A percentile compares a stretch with the other conserved stretches of the same genome.
Evolutionary conservation across 2,797 vertebrate genomes (phyloP).

Genomic region (Melanotaenia parkinsoni): DNA sequence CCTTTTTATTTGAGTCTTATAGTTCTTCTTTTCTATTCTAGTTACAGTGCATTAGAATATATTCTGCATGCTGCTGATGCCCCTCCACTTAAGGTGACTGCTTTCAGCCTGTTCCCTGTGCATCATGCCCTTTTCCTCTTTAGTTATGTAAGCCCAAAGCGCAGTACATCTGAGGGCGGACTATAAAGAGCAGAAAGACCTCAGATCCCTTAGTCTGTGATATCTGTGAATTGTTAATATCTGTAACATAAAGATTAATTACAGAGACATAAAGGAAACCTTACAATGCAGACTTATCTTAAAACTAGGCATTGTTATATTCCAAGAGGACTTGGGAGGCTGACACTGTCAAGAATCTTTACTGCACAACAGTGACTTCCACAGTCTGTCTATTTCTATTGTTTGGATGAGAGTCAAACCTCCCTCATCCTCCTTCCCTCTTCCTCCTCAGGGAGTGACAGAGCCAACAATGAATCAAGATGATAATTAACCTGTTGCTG

Average conservation of each 20-base stretch:
- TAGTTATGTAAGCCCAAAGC: slow-evolving; percentile 64
- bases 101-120: slow-evolving; percentile 48
- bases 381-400: slow-evolving; percentile 35
- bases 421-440: slow-evolving; percentile 9
- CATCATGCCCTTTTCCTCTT: slow-evolving; percentile 46
- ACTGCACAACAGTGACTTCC: slow-evolving; percentile 21
- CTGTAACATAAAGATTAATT: slow-evolving; percentile 5
- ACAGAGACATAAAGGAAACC: neutral
- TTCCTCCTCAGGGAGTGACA: slow-evolving; percentile 21
- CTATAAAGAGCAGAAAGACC: slow-evolving; percentile 40
- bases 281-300: neutral
- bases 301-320: slow-evolving; percentile 20
- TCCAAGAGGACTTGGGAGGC: slow-evolving; percentile 15
- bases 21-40: neutral
- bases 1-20: neutral
- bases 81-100: slow-evolving; percentile 36
- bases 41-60: neutral
- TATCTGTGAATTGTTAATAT: slow-evolving; percentile 2
- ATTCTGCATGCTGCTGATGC: slow-evolving; percentile 13
- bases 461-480: slow-evolving; percentile 25
- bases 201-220: slow-evolving; percentile 50
- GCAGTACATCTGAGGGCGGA: slow-evolving; percentile 32
- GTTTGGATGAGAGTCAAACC: slow-evolving; percentile 33
- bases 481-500: slow-evolving; percentile 35
- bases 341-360: slow-evolving; percentile 18